Evolutionary conservation across 2,888 invertebrate species (phyloP).

Genomic region (Encarsia formosa): DNA sequence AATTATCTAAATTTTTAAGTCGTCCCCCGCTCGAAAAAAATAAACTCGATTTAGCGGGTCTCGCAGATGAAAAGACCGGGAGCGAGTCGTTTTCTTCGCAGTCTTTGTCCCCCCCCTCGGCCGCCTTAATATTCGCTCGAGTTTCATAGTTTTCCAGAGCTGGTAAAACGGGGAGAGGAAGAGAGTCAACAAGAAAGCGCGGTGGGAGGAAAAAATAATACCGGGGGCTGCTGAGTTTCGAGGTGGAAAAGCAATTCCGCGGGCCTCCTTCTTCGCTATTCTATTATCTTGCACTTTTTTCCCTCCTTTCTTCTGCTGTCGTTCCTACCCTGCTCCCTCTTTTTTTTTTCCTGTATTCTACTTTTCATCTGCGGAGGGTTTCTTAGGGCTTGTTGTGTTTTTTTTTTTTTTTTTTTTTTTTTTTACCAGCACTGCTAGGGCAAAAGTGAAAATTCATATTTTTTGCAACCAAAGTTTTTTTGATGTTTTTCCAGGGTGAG

Average conservation of each 20-base stretch:
- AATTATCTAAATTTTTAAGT: no score
- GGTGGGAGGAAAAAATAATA: slow-evolving; percentile 39
- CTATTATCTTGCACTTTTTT: not conserved
- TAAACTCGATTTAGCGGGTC: not conserved
- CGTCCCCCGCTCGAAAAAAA: not conserved
- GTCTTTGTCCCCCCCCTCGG: not conserved
- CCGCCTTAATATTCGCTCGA: slow-evolving; percentile 15
- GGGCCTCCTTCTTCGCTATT: slow-evolving; percentile 11
- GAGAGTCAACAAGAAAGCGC: slow-evolving; percentile 33
- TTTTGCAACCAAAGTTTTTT: no score
- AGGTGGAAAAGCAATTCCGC: slow-evolving; percentile 39
- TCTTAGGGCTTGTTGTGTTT: no score
- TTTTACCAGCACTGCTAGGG: no score
- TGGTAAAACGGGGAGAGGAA: slow-evolving; percentile 4
- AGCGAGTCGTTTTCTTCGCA: not conserved
- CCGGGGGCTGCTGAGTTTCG: slow-evolving; percentile 28
- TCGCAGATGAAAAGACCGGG: not conserved
- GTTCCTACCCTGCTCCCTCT: no score
- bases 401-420: no score
- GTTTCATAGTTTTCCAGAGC: not conserved
- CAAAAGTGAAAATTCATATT: no score
- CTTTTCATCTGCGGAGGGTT: no score
- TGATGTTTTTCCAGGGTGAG: no score
- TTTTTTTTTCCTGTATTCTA: no score
- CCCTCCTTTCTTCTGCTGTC: slow-evolving; percentile 7